A percentile compares a stretch with the other conserved stretches of the same genome.
phyloP scores from a whole-genome alignment of 2,797 vertebrate genomes.

The Leptatherina wallacei region DNA sequence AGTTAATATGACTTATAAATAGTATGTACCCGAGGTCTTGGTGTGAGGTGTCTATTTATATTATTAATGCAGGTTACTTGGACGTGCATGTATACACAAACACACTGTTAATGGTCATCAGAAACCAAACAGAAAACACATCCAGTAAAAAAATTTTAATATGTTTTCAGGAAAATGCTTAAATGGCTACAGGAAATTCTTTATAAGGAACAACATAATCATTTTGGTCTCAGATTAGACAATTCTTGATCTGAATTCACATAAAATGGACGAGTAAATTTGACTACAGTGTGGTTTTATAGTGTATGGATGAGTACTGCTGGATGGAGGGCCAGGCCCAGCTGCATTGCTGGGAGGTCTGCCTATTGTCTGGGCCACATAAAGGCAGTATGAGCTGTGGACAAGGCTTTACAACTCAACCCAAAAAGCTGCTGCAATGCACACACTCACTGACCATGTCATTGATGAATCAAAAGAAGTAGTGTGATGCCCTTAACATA shows the following conservation, averaged over 20 bases:
- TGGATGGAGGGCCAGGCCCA: slow-evolving; percentile 86
- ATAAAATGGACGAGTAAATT: slow-evolving; percentile 21
- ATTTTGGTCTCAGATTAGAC: not conserved
- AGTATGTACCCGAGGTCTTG: too few relatives aligned
- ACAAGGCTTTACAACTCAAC: slow-evolving; percentile 84
- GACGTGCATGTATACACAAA: too few relatives aligned
- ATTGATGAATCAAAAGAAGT: slow-evolving; percentile 79
- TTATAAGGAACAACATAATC: too few relatives aligned
- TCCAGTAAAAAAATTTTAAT: not conserved
- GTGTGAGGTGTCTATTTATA: too few relatives aligned
- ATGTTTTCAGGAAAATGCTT: not conserved
- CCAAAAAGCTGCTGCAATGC: slow-evolving; percentile 79
- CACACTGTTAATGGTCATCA: too few relatives aligned
- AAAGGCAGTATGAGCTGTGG: slow-evolving; percentile 82
- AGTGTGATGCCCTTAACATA: slow-evolving; percentile 76
- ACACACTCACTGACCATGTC: slow-evolving; percentile 78
- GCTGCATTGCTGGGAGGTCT: slow-evolving; percentile 93
- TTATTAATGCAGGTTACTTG: too few relatives aligned
- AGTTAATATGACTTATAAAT: too few relatives aligned
- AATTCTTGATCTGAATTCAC: not conserved
- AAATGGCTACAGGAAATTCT: not conserved
- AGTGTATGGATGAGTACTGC: slow-evolving; percentile 73
- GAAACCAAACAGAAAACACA: too few relatives aligned
- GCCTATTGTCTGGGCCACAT: slow-evolving; percentile 86
- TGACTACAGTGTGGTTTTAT: slow-evolving; percentile 57